Evolutionary conservation across 2,797 vertebrate genomes (phyloP).

Genomic region (Chloroceryle amazona): DNA sequence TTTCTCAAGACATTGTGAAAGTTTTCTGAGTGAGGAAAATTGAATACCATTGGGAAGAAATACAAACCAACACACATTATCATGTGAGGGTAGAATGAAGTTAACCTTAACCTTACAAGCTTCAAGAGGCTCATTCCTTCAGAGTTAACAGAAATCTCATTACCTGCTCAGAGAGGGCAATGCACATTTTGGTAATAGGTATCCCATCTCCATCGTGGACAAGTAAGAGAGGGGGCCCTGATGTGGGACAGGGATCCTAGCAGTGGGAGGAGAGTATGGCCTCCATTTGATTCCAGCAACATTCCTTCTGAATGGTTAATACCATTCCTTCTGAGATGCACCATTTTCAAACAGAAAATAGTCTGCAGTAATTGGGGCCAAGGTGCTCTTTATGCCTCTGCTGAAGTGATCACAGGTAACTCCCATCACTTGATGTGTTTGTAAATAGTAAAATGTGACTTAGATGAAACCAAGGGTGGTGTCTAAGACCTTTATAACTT

Average conservation of each 20-base stretch:
- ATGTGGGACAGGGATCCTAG: no score
- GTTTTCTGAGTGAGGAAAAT: background rate
- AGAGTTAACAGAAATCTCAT: background rate
- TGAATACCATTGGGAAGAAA: background rate
- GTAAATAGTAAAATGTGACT: no score
- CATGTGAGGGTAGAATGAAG: background rate
- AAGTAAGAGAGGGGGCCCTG: background rate
- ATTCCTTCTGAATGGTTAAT: no score
- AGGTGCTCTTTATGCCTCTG: background rate
- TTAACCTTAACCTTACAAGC: background rate
- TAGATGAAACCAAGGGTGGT: background rate
- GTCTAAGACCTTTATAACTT: background rate
- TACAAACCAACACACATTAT: background rate
- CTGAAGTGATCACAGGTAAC: background rate
- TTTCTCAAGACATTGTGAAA: background rate
- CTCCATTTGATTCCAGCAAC: background rate
- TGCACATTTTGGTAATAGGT: background rate
- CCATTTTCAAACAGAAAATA: rapidly evolving
- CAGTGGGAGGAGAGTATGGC: background rate
- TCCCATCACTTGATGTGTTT: background rate
- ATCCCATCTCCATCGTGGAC: background rate
- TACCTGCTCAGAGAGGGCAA: background rate
- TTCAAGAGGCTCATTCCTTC: background rate
- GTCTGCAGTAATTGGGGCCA: no score
- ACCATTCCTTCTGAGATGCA: no score